These are phyloP conservation scores for Selenia dentaria DNA, from an alignment of 2,888 invertebrate genomes.

Conservation along the genomic window DNA sequence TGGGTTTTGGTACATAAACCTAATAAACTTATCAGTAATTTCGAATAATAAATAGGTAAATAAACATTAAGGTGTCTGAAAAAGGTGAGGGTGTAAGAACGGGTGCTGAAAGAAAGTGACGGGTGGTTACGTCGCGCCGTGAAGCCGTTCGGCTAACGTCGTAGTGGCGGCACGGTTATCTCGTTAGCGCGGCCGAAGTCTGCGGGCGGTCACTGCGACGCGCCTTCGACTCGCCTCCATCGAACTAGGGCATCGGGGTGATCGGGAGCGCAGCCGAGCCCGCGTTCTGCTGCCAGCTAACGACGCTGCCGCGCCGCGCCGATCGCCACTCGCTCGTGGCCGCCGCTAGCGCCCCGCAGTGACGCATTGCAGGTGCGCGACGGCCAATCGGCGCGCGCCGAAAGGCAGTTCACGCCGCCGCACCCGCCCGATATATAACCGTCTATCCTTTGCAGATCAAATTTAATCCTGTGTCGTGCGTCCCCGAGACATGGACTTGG, in stretches of 20 bases:
- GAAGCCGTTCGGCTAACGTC: conserved; percentile 34
- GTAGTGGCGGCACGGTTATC: conserved; percentile 45
- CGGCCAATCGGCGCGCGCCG: conserved; percentile 90
- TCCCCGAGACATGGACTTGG: conserved; percentile 81
- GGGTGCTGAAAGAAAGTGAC: too few relatives aligned
- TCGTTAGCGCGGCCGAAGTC: conserved; percentile 52
- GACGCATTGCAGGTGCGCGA: conserved; percentile 95
- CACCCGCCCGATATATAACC: conserved; percentile 89
- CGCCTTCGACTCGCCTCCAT: conserved; percentile 49
- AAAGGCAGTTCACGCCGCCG: conserved; percentile 90
- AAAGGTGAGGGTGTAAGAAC: too few relatives aligned
- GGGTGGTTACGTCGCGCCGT: conserved; percentile 16
- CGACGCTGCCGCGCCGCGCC: conserved; percentile 38
- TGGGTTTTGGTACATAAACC: too few relatives aligned
- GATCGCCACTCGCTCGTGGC: conserved; percentile 39
- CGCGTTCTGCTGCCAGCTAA: conserved; percentile 41
- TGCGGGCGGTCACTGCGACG: conserved; percentile 55
- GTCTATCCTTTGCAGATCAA: conserved; percentile 86
- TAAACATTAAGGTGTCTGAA: too few relatives aligned
- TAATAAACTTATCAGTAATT: too few relatives aligned
- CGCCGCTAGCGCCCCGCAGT: conserved; percentile 75
- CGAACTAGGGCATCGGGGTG: conserved; percentile 64
- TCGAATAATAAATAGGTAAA: too few relatives aligned
- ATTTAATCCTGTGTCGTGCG: conserved; percentile 85
- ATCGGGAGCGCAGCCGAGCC: conserved; percentile 44